Conservation (phyloP, 2,113 vertebrate species). For the Heptranchias perlo region DNA sequence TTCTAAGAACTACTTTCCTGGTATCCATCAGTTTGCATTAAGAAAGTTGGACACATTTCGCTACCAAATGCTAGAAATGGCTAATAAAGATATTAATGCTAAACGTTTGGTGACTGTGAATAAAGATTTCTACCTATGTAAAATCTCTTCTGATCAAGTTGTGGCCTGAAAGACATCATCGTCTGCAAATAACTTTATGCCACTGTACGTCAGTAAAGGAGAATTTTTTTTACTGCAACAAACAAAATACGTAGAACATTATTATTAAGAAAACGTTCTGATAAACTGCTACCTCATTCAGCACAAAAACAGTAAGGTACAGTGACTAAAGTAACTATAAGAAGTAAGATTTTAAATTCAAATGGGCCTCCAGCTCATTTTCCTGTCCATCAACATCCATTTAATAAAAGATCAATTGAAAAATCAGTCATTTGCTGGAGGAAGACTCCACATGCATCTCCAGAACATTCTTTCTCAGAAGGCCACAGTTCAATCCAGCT, state of each 20-base stretch:
- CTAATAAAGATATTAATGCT: not conserved
- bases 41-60: not conserved
- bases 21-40: not conserved
- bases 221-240: not conserved
- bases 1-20: not conserved
- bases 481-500: slow-evolving; percentile 80
- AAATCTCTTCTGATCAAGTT: not conserved
- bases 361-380: slow-evolving; percentile 44
- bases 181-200: not conserved
- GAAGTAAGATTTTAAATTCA: not conserved
- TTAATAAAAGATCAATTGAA: slow-evolving; percentile 57
- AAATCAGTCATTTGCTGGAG: slow-evolving; percentile 53
- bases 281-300: not conserved
- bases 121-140: not conserved
- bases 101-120: not conserved
- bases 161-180: not conserved
- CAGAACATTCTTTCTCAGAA: slow-evolving; percentile 45
- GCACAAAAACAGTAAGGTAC: not conserved
- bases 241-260: not conserved
- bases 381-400: slow-evolving; percentile 50
- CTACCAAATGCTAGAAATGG: not conserved
- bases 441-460: slow-evolving; percentile 48
- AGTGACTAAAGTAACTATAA: not conserved
- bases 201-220: not conserved
- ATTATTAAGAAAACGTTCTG: not conserved